Evolutionary conservation across 2,888 invertebrate genomes (phyloP), one percentile per base, ranked within the genome.

Genomic region (Drosophila limbata): DNA sequence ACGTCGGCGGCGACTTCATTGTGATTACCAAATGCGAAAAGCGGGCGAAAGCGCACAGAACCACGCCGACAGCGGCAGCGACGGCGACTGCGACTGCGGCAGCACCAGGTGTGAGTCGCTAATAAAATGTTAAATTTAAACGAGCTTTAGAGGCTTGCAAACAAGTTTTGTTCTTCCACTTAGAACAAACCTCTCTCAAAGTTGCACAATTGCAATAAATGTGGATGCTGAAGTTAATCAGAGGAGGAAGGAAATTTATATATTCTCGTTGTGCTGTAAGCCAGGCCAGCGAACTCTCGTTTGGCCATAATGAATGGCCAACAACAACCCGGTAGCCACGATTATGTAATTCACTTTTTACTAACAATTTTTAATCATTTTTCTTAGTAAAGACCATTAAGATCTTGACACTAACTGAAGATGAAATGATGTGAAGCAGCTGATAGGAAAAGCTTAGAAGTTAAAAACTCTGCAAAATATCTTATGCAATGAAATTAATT

Each of bases 1-100:
- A 11, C 44, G 45, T 35, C 37, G 44, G 37, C 33, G 55, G 21
- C 64, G 61, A 62, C 57, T 72, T 69, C 51, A 45, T 62, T 81
- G 53, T 83, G 77, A 84, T 85, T 89, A 84, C 77, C 89, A 84
- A 88, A 88, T 81, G 81, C 79, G 79, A 69, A 69, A 65, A 71
- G 60, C 78, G 61, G 65, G 89, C 87, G 88, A 84, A 88, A 86
- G 89, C 88, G 63, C 62, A 63, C 69, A 83, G 67, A 76, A 75
- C 48, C 28, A 55, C 42, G 45, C 3, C 19, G 39, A 52, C 47
- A 5, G 45, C 47, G 47, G 25, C 57, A 19, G n/a, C 48, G 51
- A 13, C 62, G 8, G 40, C 48, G 47, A 28, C 44, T 2, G 39
- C 15, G 21, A 17, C 45, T 37, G 40, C 47, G 51, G 5, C 47